Percentiles rank a stretch among this genome's conserved stretches.
These are phyloP conservation scores for Neolamprologus brichardi DNA, from an alignment of 2,113 vertebrate species.

Conservation along the genomic window DNA sequence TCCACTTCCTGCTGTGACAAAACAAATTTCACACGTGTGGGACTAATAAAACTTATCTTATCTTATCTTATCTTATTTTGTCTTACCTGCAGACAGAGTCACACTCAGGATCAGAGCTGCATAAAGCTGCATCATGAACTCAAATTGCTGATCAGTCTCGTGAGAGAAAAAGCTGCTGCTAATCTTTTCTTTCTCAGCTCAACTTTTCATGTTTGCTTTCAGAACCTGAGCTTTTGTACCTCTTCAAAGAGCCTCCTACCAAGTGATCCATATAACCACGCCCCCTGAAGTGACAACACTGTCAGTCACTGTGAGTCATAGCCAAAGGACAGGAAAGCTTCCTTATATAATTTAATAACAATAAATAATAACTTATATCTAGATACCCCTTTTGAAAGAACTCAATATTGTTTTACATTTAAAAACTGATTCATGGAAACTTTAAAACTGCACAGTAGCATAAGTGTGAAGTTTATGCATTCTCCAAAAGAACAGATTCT, in stretches of 20 bases:
- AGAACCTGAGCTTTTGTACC: not conserved
- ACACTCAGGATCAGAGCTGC: not conserved
- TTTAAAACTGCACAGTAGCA: accelerated
- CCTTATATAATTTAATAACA: not conserved
- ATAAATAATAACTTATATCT: accelerated
- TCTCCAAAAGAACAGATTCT: accelerated
- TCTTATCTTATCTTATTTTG: too few relatives aligned
- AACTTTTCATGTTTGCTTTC: accelerated
- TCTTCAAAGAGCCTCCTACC: not conserved
- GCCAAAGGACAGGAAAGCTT: not conserved
- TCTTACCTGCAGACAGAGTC: conserved; percentile 1
- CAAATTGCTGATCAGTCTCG: not conserved
- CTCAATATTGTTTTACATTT: accelerated
- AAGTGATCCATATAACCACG: accelerated
- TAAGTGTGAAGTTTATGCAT: not conserved
- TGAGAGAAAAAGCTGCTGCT: not conserved
- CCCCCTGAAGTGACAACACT: not conserved
- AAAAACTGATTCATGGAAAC: accelerated
- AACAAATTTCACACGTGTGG: too few relatives aligned
- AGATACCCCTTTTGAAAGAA: accelerated
- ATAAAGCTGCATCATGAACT: not conserved
- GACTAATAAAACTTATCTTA: too few relatives aligned
- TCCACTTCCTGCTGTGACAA: too few relatives aligned
- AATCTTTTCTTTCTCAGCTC: not conserved
- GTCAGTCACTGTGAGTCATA: not conserved